Base-by-base conservation (phyloP, 2,113 vertebrate genomes). In the Cariama cristata region DNA sequence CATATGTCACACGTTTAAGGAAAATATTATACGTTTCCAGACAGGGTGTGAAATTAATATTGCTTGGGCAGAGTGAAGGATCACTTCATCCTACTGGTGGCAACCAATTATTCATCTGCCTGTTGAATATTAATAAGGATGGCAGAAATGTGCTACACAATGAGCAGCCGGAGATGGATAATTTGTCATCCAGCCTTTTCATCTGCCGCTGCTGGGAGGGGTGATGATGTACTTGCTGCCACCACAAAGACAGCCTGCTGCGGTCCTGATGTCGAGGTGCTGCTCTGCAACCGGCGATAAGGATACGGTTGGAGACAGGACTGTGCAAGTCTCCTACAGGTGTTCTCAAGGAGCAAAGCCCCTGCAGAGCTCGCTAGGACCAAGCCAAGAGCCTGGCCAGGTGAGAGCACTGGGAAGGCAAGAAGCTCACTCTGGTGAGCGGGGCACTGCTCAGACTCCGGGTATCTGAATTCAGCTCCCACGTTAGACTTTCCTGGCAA, bases 71-170 rank as follows among this genome's bases (percentile, higher is more conserved):
- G 93, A 98, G 94, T 88, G 95, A 97, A 96, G 95, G 96, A 97
- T 98, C 93, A 49, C 95, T 96, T 91, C 91, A 94, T 93, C 66
- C 93, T 72, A 16, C 60, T 64, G 81, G 89, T 96, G 93, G 96
- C 97, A 97, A 90, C 97, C 96, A 96, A 97, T 98, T 98, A 96
- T 88, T 98, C 97, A 97, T 96, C 89, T 95, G 88, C 94, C 95
- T 91, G 91, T 93, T 96, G 96, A 96, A 98, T 97, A 96, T 96
- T 97, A 94, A 98, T 96, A 47, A 93, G 95, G 92, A 86, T 68
- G 83, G 94, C 93, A 93, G 94, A 12, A 91, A 90, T 15, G 90
- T 50, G 94, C 93, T 82, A 69, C 87, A 95, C 95, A 94, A 93
- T 75, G 92, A 95, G 92, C 93, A 94, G 95, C 86, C 71, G 33